Percentiles rank a stretch among this genome's conserved stretches.
phyloP scores from a whole-genome alignment of 2,797 vertebrate genomes.

The Falco biarmicus region DNA sequence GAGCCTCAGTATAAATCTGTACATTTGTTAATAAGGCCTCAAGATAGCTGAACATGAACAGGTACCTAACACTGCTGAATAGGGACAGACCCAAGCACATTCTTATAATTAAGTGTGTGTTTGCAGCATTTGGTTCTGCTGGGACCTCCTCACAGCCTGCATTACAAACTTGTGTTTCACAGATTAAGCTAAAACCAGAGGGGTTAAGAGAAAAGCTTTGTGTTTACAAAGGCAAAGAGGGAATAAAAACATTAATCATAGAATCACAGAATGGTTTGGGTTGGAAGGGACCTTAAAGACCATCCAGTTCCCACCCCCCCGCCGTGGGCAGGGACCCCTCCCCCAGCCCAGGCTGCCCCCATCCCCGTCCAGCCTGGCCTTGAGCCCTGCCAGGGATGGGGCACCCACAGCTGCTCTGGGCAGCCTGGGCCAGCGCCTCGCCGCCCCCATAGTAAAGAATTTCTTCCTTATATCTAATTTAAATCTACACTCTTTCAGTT shows the following conservation, averaged over 20 bases:
- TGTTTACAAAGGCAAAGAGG: neutral
- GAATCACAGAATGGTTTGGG: too few species aligned
- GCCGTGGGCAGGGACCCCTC: too few species aligned
- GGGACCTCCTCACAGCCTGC: neutral
- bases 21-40: neutral
- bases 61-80: neutral
- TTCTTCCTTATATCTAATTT: too few species aligned
- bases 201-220: neutral
- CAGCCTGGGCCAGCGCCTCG: too few species aligned
- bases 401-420: too few species aligned
- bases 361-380: too few species aligned
- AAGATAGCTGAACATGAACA: neutral
- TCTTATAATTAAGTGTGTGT: neutral
- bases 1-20: neutral
- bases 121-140: neutral
- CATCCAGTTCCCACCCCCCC: too few species aligned
- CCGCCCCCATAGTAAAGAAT: too few species aligned
- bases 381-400: too few species aligned
- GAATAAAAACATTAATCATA: neutral
- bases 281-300: too few species aligned
- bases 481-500: too few species aligned
- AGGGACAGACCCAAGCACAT: neutral
- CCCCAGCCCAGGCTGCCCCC: too few species aligned
- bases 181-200: neutral
- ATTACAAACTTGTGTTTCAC: neutral